Conservation (phyloP, 2,888 invertebrate species). For the Caenorhabditis afra region DNA sequence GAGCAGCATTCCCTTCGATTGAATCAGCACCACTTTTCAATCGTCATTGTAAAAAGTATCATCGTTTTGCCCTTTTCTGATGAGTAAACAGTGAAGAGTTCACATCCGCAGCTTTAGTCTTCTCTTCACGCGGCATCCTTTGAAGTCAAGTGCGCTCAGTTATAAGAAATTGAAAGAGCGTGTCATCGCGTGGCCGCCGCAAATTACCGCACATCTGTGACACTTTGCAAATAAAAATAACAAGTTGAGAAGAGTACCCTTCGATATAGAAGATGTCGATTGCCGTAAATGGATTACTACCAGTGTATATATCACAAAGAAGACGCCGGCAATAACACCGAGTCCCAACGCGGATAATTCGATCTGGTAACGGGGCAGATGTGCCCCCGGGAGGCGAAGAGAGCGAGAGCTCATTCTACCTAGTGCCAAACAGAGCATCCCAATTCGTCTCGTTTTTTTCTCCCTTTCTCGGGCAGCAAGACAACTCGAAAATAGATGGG, state of each 20-base stretch:
- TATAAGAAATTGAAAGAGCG: conserved; percentile 44
- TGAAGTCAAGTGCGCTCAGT: conserved; percentile 39
- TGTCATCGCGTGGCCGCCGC: conserved; percentile 18
- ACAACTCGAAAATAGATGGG: conserved; percentile 4
- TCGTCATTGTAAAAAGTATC: neutral
- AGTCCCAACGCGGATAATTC: conserved; percentile 57
- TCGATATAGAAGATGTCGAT: conserved; percentile 55
- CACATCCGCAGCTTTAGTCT: too few relatives aligned
- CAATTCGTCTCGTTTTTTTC: too few relatives aligned
- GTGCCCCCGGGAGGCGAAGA: conserved; percentile 56
- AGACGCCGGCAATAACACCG: conserved; percentile 66
- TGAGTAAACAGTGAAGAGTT: conserved; percentile 25
- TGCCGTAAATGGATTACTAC: conserved; percentile 67
- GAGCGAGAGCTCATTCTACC: conserved; percentile 54
- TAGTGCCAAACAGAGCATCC: conserved; percentile 27
- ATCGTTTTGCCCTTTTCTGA: neutral
- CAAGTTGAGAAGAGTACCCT: conserved; percentile 58
- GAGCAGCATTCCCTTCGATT: conserved; percentile 52
- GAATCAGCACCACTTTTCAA: conserved; percentile 1
- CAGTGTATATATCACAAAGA: conserved; percentile 68
- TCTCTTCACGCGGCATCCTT: conserved; percentile 21
- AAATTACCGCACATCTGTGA: conserved; percentile 57
- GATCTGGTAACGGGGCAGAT: conserved; percentile 67
- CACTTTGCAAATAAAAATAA: conserved; percentile 50
- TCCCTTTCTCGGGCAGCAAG: too few relatives aligned